Percentiles rank a stretch among this genome's conserved stretches.
Evolutionary conservation across 2,797 vertebrate species (phyloP).

Genomic region (Toxotes lorentzi): DNA sequence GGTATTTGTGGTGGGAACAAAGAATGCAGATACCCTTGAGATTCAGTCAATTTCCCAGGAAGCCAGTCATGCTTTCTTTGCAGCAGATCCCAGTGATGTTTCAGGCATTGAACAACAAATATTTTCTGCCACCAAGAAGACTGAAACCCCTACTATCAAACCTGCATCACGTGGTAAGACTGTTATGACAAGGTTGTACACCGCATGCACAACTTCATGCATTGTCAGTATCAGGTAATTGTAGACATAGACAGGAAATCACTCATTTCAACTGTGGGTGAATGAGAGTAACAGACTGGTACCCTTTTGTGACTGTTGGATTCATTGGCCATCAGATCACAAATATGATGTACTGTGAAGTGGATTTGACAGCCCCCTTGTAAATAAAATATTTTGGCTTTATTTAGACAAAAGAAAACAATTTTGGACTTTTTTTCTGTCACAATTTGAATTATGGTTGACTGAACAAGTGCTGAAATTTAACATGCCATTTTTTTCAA

Average conservation of each 20-base stretch:
- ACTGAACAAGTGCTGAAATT: not conserved
- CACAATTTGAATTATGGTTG: not conserved
- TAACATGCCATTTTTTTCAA: not conserved
- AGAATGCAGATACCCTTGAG: constrained; percentile 76
- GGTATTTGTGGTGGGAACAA: constrained; percentile 72
- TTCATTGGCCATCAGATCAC: not conserved
- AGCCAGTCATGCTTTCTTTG: constrained; percentile 67
- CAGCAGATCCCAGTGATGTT: constrained; percentile 63
- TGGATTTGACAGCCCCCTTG: not conserved
- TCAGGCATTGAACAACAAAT: constrained; percentile 70
- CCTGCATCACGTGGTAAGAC: constrained; percentile 71
- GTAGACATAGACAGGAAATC: not conserved
- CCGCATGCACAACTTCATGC: not conserved
- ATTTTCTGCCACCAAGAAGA: constrained; percentile 49
- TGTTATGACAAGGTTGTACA: not conserved
- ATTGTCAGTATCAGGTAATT: not conserved
- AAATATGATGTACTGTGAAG: not conserved
- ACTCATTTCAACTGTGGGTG: not conserved
- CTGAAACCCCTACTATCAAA: constrained; percentile 34
- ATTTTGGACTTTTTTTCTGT: not conserved
- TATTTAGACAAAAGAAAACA: not conserved
- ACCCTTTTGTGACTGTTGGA: not conserved
- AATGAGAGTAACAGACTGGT: not conserved
- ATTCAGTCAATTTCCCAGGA: constrained; percentile 76
- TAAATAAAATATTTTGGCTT: not conserved